phyloP scores from a whole-genome alignment of 2,113 vertebrate genomes.

The Trematomus loennbergii region DNA sequence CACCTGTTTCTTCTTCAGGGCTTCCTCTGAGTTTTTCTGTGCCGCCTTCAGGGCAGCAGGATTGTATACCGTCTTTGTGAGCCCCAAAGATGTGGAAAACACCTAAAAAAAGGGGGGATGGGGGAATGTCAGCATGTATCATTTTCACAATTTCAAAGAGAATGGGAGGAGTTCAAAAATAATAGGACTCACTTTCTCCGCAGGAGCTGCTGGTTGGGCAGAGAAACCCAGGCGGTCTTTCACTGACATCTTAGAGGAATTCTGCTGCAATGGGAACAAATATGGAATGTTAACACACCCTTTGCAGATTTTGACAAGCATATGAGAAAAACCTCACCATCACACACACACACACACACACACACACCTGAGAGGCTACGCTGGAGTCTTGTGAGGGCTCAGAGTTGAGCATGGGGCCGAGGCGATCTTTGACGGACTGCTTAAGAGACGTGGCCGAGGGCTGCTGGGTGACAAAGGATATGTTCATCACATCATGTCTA shows the following conservation, averaged over 20 bases:
- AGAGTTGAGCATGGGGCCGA: conserved; percentile 90
- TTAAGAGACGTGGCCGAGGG: conserved; percentile 86
- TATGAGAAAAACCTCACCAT: neutral
- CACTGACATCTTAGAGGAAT: conserved; percentile 90
- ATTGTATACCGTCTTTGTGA: conserved; percentile 99
- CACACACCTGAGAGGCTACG: conserved; percentile 87
- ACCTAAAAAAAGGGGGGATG: conserved; percentile 83
- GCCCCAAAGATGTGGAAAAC: conserved; percentile 93
- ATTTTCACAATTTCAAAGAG: neutral
- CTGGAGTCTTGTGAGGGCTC: conserved; percentile 87
- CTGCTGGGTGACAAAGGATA: conserved; percentile 82
- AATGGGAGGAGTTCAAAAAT: neutral
- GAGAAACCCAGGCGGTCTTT: conserved; percentile 94
- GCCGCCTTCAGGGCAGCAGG: conserved; percentile 93
- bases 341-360: conserved; percentile 62
- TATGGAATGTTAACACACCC: conserved; percentile 1
- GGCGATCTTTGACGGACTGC: conserved; percentile 95
- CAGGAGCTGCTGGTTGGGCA: conserved; percentile 87
- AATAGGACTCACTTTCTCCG: conserved; percentile 88
- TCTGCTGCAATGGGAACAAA: conserved; percentile 82
- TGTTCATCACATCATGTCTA: neutral
- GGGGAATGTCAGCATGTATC: neutral
- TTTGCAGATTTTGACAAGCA: conserved; percentile 36
- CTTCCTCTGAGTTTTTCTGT: conserved; percentile 92
- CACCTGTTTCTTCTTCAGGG: conserved; percentile 96